A percentile compares a stretch with the other conserved stretches of the same genome.
Conservation (phyloP, 2,113 vertebrate genomes). For the Psettodes erumei region DNA sequence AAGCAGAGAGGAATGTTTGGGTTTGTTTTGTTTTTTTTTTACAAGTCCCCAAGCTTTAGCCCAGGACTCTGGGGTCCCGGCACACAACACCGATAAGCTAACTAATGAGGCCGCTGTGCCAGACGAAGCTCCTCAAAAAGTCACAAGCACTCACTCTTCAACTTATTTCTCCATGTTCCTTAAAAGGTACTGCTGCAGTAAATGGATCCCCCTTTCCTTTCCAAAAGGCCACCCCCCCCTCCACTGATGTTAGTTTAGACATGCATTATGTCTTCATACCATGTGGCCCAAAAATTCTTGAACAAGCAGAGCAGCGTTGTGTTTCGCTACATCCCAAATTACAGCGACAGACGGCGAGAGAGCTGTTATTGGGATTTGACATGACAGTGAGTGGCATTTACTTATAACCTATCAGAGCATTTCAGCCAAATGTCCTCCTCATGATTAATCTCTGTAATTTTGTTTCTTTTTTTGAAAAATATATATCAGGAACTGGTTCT, state of each 20-base stretch:
- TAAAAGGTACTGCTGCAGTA: slow-evolving; percentile 42
- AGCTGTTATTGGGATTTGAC: slow-evolving; percentile 31
- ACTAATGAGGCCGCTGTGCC: slow-evolving; percentile 75
- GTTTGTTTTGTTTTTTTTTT: slow-evolving; percentile 44
- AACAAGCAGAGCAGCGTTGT: background rate
- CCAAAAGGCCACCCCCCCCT: too few species aligned
- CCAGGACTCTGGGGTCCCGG: slow-evolving; percentile 53
- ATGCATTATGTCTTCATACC: background rate
- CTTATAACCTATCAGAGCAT: slow-evolving; percentile 41
- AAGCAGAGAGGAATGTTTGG: slow-evolving; percentile 60
- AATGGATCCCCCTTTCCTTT: slow-evolving; percentile 37
- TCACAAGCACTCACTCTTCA: slow-evolving; percentile 73
- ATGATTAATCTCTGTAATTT: slow-evolving; percentile 31
- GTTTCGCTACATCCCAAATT: slow-evolving; percentile 38
- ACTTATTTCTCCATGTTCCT: slow-evolving; percentile 48
- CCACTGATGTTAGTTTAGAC: slow-evolving; percentile 8
- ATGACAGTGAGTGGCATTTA: slow-evolving; percentile 54
- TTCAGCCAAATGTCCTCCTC: slow-evolving; percentile 28
- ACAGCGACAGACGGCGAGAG: background rate
- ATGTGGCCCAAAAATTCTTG: background rate
- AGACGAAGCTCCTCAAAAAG: slow-evolving; percentile 64
- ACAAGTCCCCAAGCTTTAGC: slow-evolving; percentile 69
- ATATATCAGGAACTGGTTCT: background rate
- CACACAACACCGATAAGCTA: slow-evolving; percentile 61
- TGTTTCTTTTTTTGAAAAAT: slow-evolving; percentile 5